These are phyloP conservation scores for Clavelina lepadiformis DNA, from an alignment of 23 tunicate species.

Conservation along the genomic window DNA sequence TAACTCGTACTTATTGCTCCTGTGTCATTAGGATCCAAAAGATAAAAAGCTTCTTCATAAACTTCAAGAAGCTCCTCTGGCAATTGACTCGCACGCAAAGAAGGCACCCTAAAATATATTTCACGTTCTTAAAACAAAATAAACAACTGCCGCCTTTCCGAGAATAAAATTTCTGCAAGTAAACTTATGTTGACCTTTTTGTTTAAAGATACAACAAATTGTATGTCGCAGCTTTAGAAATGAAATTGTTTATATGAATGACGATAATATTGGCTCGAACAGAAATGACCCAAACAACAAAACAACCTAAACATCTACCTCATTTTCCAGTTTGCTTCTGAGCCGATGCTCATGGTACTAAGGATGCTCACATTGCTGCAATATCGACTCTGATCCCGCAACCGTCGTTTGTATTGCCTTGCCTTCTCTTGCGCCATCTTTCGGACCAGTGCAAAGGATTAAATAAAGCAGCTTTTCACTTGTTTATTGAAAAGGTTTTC, in stretches of 20 bases:
- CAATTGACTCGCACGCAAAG: slow-evolving; percentile 79
- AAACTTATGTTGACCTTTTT: too few species aligned
- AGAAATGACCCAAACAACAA: neutral
- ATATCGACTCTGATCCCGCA: slow-evolving; percentile 76
- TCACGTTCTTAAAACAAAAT: too few species aligned
- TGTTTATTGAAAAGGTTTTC: too few species aligned
- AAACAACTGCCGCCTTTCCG: too few species aligned
- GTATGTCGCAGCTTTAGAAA: neutral
- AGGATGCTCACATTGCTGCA: slow-evolving; percentile 93
- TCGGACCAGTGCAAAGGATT: too few species aligned
- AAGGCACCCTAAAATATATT: slow-evolving; percentile 56
- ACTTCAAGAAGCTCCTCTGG: slow-evolving; percentile 85
- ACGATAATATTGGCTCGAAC: neutral
- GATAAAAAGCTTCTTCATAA: slow-evolving; percentile 91
- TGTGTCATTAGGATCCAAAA: slow-evolving; percentile 67
- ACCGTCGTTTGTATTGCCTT: slow-evolving; percentile 51
- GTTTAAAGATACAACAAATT: too few species aligned
- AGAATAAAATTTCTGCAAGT: too few species aligned
- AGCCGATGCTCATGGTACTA: slow-evolving; percentile 57
- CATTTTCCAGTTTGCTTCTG: slow-evolving; percentile 90
- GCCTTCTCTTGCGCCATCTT: slow-evolving; percentile 66
- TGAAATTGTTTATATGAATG: neutral
- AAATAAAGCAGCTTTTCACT: too few species aligned
- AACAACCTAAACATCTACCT: slow-evolving; percentile 34
- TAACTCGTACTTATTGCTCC: slow-evolving; percentile 88